A percentile compares a stretch with the other conserved stretches of the same genome.
Conservation (phyloP, 2,113 vertebrate species). For the Oriolus oriolus region DNA sequence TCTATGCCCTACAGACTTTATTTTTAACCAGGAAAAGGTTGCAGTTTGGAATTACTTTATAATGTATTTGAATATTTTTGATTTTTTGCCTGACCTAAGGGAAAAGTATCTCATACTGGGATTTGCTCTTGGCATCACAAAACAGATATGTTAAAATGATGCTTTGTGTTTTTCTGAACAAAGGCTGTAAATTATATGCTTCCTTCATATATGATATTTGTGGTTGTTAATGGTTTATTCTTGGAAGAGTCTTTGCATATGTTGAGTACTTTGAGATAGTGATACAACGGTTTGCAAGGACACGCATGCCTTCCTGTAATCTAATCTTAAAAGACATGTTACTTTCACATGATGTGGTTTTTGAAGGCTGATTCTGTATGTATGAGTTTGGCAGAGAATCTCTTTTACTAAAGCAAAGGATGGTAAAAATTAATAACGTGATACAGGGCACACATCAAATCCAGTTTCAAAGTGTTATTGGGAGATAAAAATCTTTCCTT, state of each 20-base stretch:
- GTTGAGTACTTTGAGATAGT: conserved; percentile 11
- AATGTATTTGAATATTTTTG: neutral
- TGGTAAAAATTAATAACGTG: neutral
- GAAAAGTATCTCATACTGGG: neutral
- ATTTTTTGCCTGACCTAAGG: neutral
- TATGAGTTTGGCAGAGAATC: neutral
- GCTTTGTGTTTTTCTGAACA: neutral
- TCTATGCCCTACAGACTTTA: neutral
- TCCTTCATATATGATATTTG: neutral
- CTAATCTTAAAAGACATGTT: conserved; percentile 40
- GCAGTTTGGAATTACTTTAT: neutral
- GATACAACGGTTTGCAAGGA: conserved; percentile 29
- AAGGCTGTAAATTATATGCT: neutral
- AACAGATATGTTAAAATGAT: neutral
- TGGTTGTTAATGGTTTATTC: conserved; percentile 58
- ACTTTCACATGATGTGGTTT: conserved; percentile 33
- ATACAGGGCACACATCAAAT: neutral
- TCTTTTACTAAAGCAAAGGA: neutral
- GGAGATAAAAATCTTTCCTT: neutral
- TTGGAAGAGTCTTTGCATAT: conserved; percentile 52
- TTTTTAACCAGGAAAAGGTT: conserved; percentile 20
- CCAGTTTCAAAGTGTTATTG: neutral
- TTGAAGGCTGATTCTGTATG: neutral
- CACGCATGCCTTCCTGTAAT: conserved; percentile 61
- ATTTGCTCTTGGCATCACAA: neutral